phyloP scores from a whole-genome alignment of 1,140 invertebrate genomes.

The Frieseomelitta varia region DNA sequence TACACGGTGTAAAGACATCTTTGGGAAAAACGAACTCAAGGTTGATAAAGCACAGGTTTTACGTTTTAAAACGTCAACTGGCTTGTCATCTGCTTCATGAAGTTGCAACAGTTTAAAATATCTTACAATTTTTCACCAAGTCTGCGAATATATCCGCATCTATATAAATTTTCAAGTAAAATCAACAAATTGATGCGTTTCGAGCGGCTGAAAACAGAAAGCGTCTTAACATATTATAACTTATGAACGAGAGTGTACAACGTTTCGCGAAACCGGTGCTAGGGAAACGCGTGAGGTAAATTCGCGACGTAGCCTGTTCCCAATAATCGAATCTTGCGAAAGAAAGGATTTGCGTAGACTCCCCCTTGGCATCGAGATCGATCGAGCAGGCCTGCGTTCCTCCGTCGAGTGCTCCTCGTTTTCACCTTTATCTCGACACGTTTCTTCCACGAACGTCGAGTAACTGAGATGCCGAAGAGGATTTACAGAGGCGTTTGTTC shows the following conservation, averaged over 20 bases:
- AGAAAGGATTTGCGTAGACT: constrained; percentile 9
- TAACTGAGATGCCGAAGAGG: not conserved
- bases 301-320: constrained; percentile 14
- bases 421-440: constrained; percentile 34
- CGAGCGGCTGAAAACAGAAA: not conserved
- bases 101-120: too few relatives aligned
- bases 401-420: not conserved
- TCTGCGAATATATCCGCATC: too few relatives aligned
- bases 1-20: too few relatives aligned
- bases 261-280: not conserved
- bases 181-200: not conserved
- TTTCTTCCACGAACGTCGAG: constrained; percentile 12
- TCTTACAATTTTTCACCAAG: too few relatives aligned
- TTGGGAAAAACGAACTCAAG: too few relatives aligned
- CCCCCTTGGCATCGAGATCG: not conserved
- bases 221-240: not conserved
- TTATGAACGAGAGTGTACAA: not conserved
- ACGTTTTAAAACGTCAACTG: too few relatives aligned
- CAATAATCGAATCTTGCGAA: constrained; percentile 15
- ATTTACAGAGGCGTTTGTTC: not conserved
- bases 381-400: not conserved
- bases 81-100: too few relatives aligned
- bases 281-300: not conserved
- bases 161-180: not conserved
- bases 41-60: too few relatives aligned